phyloP scores from a whole-genome alignment of 1,140 invertebrate species.

The Drosophila busckii region DNA sequence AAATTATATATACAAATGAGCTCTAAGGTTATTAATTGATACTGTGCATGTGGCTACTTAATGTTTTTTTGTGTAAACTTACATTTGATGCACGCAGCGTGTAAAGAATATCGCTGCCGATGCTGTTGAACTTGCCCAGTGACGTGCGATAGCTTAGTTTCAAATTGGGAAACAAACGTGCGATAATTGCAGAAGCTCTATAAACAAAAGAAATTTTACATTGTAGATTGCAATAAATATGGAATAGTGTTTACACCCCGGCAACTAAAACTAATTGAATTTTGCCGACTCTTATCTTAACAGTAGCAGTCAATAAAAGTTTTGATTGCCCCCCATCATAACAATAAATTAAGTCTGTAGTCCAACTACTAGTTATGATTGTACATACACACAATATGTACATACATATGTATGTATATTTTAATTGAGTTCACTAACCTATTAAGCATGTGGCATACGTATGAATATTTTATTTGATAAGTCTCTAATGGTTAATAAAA shows the following conservation, averaged over 20 bases:
- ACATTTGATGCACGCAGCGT: slow-evolving; percentile 63
- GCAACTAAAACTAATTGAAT: not conserved
- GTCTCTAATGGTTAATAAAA: slow-evolving; percentile 44
- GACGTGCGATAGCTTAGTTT: slow-evolving; percentile 70
- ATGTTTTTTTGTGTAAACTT: slow-evolving; percentile 38
- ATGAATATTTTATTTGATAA: slow-evolving; percentile 46
- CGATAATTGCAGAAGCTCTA: slow-evolving; percentile 68
- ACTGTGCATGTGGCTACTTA: slow-evolving; percentile 33
- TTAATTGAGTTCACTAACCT: slow-evolving; percentile 38
- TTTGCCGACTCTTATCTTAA: slow-evolving; percentile 17
- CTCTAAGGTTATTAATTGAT: slow-evolving; percentile 39
- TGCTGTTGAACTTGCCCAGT: slow-evolving; percentile 65
- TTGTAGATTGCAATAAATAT: not conserved
- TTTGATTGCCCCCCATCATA: slow-evolving; percentile 8
- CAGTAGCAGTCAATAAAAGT: slow-evolving; percentile 44
- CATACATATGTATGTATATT: slow-evolving; percentile 3
- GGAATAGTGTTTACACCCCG: not conserved
- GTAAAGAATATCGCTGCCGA: slow-evolving; percentile 62
- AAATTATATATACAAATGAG: slow-evolving; percentile 8
- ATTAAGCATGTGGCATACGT: slow-evolving; percentile 26
- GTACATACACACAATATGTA: slow-evolving; percentile 1
- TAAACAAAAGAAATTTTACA: slow-evolving; percentile 33
- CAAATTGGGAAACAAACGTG: slow-evolving; percentile 68
- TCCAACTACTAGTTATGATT: slow-evolving; percentile 38
- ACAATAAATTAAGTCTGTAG: slow-evolving; percentile 35